A percentile compares a stretch with the other conserved stretches of the same genome.
Evolutionary conservation across 2,113 vertebrate genomes (phyloP).

Genomic region (Alectura lathami): DNA sequence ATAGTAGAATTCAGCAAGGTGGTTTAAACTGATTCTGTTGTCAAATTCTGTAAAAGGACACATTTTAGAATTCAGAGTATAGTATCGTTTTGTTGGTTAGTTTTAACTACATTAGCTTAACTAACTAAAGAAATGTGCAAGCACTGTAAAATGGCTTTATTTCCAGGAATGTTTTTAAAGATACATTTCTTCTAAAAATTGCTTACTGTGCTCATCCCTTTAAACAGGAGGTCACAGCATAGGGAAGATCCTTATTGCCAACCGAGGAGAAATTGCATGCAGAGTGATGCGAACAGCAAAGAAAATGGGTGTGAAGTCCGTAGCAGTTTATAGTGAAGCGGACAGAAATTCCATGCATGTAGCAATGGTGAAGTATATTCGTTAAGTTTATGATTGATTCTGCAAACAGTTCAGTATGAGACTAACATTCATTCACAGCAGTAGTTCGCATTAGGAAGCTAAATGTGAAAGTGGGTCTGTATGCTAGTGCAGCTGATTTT

Average conservation of each 20-base stretch:
- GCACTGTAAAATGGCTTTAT: not conserved
- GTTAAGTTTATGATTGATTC: not conserved
- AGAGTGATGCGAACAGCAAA: conserved; percentile 94
- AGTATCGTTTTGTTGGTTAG: not conserved
- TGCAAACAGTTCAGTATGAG: not conserved
- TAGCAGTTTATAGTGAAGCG: conserved; percentile 95
- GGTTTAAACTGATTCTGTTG: not conserved
- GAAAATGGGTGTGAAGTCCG: conserved; percentile 93
- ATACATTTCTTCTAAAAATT: not conserved
- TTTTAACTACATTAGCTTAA: not conserved
- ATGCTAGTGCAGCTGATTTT: not conserved
- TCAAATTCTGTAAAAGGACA: not conserved
- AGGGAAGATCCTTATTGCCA: conserved; percentile 93
- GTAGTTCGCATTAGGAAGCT: not conserved
- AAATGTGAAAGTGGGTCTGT: not conserved
- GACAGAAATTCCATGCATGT: conserved; percentile 94
- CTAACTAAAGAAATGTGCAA: not conserved
- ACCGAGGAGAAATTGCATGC: conserved; percentile 96
- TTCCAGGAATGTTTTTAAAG: not conserved
- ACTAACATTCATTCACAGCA: not conserved
- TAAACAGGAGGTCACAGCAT: conserved; percentile 81
- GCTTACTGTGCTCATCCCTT: conserved; percentile 22
- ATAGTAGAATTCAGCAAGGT: not conserved
- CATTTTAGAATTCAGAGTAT: not conserved
- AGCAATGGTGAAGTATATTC: conserved; percentile 84